Evolutionary conservation across 2,888 invertebrate species (phyloP), one percentile per base, ranked within the genome.

Genomic region (Azorinus chamasolen): DNA sequence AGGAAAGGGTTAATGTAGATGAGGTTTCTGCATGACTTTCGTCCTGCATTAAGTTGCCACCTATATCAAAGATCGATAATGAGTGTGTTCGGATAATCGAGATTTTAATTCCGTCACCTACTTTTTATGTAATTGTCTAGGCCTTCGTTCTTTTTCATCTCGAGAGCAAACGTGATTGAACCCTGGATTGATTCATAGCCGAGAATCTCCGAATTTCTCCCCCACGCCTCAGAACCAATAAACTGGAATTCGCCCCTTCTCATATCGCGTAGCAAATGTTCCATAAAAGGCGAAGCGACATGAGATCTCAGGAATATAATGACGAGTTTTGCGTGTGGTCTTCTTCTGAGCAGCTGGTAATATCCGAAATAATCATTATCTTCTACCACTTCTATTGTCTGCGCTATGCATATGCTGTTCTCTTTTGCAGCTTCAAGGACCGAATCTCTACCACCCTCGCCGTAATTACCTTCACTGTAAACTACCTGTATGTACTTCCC

Each of bases 401-500:
- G 73, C 6, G 74, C 78, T 55, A 83, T 55, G 50, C 83, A 83
- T 12, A 83, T 54, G 2, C 43, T 20, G 25, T 70, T 39, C n/a
- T 48, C 37, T 6, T 46, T 25, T 10, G 73, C 72, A 3, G 41
- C 55, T 0, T 50, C 46, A 6, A 45, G 16, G 2, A 79, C 53
- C 0, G 70, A 71, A 39, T 72, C 68, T 20, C 65, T 41, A 12
- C 81, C 77, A 10, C 70, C 79, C 61, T 76, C 74, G 10, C 83
- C 83, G 37, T 76, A 83, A 4, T 64, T 46, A 12, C 81, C 73
- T 43, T 79, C 66, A 53, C 79, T 83, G 64, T 81, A 74, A 10
- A 83, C 71, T 25, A 83, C 45, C 46, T 83, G 83, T 37, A 83
- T 75, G 32, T 77, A 83, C 32, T 75, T 39, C 5, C 70, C 75